These are phyloP conservation scores for Glyphotaelius pellucidus DNA, from an alignment of 2,888 invertebrate species.

Conservation along the genomic window DNA sequence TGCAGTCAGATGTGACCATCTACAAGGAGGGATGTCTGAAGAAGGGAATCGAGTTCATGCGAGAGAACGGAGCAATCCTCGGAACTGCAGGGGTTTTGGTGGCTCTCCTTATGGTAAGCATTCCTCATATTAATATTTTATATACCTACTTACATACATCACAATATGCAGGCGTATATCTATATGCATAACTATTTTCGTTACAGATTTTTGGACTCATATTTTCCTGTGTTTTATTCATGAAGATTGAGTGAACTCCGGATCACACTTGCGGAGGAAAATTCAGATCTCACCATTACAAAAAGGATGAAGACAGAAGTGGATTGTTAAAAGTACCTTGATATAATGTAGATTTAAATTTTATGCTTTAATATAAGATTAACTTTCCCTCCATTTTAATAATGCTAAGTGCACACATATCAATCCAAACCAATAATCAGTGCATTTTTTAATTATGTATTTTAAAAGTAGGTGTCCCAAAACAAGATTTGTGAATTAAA, in stretches of 20 bases:
- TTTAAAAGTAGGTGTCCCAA: not conserved
- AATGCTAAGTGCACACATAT: not conserved
- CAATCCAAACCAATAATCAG: not conserved
- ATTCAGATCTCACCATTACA: slow-evolving; percentile 41
- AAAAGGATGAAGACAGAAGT: slow-evolving; percentile 14
- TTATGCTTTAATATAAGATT: slow-evolving; percentile 29
- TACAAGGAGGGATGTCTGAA: slow-evolving; percentile 87
- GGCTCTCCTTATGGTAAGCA: slow-evolving; percentile 88
- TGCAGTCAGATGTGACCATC: slow-evolving; percentile 72
- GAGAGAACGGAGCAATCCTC: slow-evolving; percentile 87
- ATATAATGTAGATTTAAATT: slow-evolving; percentile 29
- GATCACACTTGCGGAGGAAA: not conserved
- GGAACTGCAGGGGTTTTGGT: slow-evolving; percentile 90
- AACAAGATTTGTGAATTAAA: not conserved
- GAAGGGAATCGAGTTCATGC: slow-evolving; percentile 83
- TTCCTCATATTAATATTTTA: not conserved
- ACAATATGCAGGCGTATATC: not conserved
- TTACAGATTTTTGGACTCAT: slow-evolving; percentile 90
- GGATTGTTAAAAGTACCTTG: slow-evolving; percentile 36
- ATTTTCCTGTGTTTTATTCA: slow-evolving; percentile 90
- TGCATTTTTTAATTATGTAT: not conserved
- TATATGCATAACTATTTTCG: slow-evolving; percentile 54
- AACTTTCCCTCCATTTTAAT: not conserved
- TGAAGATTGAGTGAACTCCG: slow-evolving; percentile 84
- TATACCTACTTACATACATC: not conserved